Percentiles rank a stretch among this genome's conserved stretches.
Evolutionary conservation across 2,797 vertebrate genomes (phyloP).

Genomic region (Ambastaia sidthimunki): DNA sequence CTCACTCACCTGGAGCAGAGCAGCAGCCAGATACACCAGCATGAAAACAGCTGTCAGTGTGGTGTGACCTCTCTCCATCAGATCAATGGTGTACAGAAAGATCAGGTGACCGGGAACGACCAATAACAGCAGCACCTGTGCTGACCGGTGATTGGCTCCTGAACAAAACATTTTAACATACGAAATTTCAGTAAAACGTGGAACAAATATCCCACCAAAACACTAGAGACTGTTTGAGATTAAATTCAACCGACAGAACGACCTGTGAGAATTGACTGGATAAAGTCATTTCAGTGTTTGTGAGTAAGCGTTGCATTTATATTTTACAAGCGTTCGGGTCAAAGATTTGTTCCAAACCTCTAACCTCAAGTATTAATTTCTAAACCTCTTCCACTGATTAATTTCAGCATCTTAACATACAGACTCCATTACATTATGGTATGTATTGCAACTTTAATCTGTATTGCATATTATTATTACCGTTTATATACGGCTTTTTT

Average conservation of each 20-base stretch:
- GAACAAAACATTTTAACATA: background rate
- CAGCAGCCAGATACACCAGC: constrained; percentile 87
- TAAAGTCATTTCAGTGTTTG: background rate
- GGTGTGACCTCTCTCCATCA: constrained; percentile 96
- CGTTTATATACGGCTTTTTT: too few species aligned
- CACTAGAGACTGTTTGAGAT: background rate
- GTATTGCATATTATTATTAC: too few species aligned
- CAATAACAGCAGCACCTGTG: constrained; percentile 90
- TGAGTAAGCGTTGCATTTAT: background rate
- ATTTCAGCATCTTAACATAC: too few species aligned
- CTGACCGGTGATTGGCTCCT: constrained; percentile 95
- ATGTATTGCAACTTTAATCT: too few species aligned
- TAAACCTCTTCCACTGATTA: background rate
- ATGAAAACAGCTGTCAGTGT: constrained; percentile 90
- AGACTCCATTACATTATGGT: too few species aligned
- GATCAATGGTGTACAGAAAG: constrained; percentile 92
- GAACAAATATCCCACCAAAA: background rate
- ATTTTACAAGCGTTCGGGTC: background rate
- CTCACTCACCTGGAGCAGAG: constrained; percentile 88
- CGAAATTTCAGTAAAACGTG: background rate
- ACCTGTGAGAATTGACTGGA: background rate
- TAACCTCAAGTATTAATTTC: background rate
- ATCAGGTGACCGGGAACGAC: constrained; percentile 92
- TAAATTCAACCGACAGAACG: background rate
- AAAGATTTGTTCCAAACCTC: background rate